A percentile compares a stretch with the other conserved stretches of the same genome.
These are phyloP conservation scores for Heliocidaris erythrogramma DNA, from an alignment of 35 echinoderm and acorn worm species.

Conservation along the genomic window DNA sequence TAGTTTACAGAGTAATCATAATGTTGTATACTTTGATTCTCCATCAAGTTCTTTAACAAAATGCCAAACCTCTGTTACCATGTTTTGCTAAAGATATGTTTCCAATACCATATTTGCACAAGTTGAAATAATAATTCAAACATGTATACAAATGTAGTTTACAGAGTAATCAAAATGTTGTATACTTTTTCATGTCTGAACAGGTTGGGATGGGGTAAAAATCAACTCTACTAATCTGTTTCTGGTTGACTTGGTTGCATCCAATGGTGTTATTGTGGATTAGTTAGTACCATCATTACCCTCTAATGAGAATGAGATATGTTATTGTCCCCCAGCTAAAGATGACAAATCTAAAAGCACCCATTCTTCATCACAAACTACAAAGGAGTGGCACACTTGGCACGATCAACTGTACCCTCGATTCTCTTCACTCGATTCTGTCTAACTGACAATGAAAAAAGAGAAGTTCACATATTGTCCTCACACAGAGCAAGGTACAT, in stretches of 20 bases:
- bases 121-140: too few relatives aligned
- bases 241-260: background rate
- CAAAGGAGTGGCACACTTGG: background rate
- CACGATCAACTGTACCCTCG: background rate
- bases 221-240: background rate
- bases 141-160: too few relatives aligned
- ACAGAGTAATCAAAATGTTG: too few relatives aligned
- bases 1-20: too few relatives aligned
- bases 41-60: too few relatives aligned
- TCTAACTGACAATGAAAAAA: background rate
- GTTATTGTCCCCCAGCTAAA: background rate
- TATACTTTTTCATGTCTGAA: background rate
- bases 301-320: background rate
- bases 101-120: too few relatives aligned
- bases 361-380: background rate
- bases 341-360: background rate
- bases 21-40: too few relatives aligned
- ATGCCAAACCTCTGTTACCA: too few relatives aligned
- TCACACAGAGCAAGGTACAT: background rate
- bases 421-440: background rate
- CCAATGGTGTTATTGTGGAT: background rate
- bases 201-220: background rate
- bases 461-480: background rate
- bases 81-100: too few relatives aligned
- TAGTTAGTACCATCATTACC: background rate